Conservation (phyloP, 1,140 invertebrate species). For the Plutomurus gul region DNA sequence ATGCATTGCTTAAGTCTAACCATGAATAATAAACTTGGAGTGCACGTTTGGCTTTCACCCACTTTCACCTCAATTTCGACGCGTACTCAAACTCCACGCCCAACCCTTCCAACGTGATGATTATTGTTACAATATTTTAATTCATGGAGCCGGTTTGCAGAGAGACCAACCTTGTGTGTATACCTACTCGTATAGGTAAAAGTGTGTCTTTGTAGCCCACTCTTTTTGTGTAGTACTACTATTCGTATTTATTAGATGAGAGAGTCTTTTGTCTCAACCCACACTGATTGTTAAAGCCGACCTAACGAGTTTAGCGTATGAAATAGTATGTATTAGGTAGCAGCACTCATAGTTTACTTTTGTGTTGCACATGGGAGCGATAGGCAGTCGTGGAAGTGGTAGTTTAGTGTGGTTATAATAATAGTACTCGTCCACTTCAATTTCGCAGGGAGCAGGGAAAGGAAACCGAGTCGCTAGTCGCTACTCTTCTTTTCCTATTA, state of each 20-base stretch:
- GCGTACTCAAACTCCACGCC: not conserved
- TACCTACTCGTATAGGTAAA: too few relatives aligned
- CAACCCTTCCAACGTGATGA: not conserved
- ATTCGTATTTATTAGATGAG: too few relatives aligned
- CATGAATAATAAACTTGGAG: too few relatives aligned
- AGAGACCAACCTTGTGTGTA: not conserved
- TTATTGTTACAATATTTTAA: not conserved
- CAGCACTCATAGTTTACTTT: not conserved
- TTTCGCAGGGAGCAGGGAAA: not conserved
- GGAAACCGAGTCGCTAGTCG: not conserved
- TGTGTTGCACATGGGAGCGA: not conserved
- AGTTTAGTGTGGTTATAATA: too few relatives aligned
- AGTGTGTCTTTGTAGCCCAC: too few relatives aligned
- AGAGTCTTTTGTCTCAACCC: too few relatives aligned
- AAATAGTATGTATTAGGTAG: not conserved
- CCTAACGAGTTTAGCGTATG: not conserved
- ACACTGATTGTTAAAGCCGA: not conserved
- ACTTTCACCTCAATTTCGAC: conserved; percentile 3
- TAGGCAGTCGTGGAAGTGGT: not conserved
- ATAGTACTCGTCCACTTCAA: not conserved
- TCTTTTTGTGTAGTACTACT: too few relatives aligned
- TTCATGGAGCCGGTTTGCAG: not conserved
- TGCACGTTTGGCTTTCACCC: conserved; percentile 1
- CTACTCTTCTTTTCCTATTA: conserved; percentile 5
- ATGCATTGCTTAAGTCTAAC: too few relatives aligned